Base-by-base conservation (phyloP, 1,140 invertebrate genomes). In the Mylabris phalerata region DNA sequence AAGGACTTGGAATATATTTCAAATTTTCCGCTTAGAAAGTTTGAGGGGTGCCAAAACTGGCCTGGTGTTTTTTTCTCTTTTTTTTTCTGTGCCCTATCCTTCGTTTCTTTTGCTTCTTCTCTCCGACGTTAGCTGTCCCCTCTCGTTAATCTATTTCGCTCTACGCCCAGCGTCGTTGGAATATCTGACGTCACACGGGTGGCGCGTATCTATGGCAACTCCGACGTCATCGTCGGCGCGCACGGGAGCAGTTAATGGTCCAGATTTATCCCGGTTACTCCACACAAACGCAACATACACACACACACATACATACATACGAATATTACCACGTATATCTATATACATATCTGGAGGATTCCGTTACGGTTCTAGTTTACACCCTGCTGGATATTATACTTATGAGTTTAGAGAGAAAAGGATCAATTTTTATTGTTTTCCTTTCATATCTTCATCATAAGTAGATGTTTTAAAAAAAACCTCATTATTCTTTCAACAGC, bases 221-320 rank as follows among this genome's bases (percentile, higher is more conserved):
- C 19, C 54, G 19, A 59, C 60, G 57, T 59, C 60, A 62, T 50
- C 55, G 55, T 50, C 59, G 49, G 62, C 55, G 32, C 32, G 32
- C 62, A 50, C 62, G 55, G 55, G 54, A 59, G 55, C 59, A 59
- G 47, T 58, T 59, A 59, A 64, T 59, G 59, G 59, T 61, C 52
- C 56, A 59, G 62, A 64, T 64, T 64, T 59, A 64, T 60, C 59
- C 59, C 59, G 59, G 59, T 52, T 60, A 60, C 50, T 50, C 58
- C 48, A 60, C 58, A 32, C 32, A 32, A 7, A 32, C 32, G 32
- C 32, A 32, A 32, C 32, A 32, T 2, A 32, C 32, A 32, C 32
- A 32, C 27, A 32, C 32, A 32, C 32, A 32, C 1, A 32, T 32
- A 19, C 19, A 19, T 19, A 19, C 19, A 19, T 32, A 32, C 1